phyloP scores from a whole-genome alignment of 2,888 invertebrate genomes.

The Melinopterus prodromus region DNA sequence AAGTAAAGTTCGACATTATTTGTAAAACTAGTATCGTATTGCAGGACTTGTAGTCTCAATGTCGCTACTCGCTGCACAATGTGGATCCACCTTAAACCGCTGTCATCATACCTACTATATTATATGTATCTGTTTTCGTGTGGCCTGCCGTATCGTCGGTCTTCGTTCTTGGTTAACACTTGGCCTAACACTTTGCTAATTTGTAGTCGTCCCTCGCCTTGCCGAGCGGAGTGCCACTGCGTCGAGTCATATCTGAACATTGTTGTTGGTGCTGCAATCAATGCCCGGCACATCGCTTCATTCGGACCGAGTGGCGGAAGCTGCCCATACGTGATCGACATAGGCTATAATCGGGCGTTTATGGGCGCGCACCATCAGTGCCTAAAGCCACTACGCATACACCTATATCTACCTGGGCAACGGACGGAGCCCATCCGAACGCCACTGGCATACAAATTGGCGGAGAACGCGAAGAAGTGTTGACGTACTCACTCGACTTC shows the following conservation, averaged over 20 bases:
- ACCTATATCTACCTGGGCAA: background rate
- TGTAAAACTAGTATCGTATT: too few relatives aligned
- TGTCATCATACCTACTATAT: background rate
- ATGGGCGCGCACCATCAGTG: constrained; percentile 50
- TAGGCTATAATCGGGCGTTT: constrained; percentile 45
- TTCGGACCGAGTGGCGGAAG: constrained; percentile 55
- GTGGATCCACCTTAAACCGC: background rate
- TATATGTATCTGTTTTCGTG: background rate
- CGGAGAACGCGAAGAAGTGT: background rate
- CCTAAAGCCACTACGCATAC: background rate
- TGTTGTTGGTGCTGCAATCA: constrained; percentile 55
- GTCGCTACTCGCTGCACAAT: background rate
- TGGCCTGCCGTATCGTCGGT: background rate
- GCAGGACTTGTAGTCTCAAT: background rate
- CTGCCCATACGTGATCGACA: constrained; percentile 54
- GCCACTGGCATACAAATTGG: background rate
- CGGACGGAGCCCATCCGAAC: background rate
- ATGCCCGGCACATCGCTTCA: constrained; percentile 58
- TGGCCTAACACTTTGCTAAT: constrained; percentile 36
- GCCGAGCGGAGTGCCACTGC: constrained; percentile 31
- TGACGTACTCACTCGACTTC: background rate
- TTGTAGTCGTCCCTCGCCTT: constrained; percentile 31
- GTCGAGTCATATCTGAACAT: constrained; percentile 41
- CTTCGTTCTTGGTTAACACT: background rate
- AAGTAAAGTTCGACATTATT: too few relatives aligned